Percentiles rank a stretch among this genome's conserved stretches.
Conservation (phyloP, 2,888 invertebrate species). For the Biston stratarius region DNA sequence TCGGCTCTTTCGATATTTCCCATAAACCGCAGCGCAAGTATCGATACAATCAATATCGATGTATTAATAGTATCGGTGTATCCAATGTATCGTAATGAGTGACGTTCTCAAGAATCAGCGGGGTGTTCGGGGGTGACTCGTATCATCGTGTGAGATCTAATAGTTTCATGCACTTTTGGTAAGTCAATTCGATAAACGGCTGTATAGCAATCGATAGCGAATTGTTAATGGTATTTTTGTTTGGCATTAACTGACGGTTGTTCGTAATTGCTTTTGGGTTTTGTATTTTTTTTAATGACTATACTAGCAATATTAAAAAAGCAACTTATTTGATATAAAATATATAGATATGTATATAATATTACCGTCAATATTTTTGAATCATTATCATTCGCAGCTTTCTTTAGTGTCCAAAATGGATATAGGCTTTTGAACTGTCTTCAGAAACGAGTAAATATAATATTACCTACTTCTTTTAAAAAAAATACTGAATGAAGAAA, state of each 20-base stretch:
- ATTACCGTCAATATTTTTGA: too few relatives aligned
- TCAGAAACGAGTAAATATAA: too few relatives aligned
- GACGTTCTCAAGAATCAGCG: conserved; percentile 76
- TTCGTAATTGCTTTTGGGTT: conserved; percentile 51
- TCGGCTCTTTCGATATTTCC: conserved; percentile 61
- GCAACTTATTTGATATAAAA: not conserved
- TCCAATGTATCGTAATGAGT: conserved; percentile 59
- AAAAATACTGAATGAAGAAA: too few relatives aligned
- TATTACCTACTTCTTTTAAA: too few relatives aligned
- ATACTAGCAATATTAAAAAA: too few relatives aligned
- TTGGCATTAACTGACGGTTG: conserved; percentile 48
- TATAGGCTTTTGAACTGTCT: too few relatives aligned
- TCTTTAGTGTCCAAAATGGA: too few relatives aligned
- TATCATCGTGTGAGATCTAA: conserved; percentile 83
- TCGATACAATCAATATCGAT: conserved; percentile 73
- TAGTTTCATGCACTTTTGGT: conserved; percentile 53
- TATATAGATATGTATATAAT: too few relatives aligned
- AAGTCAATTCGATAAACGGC: conserved; percentile 64
- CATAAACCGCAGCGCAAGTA: conserved; percentile 73
- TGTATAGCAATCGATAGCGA: conserved; percentile 45
- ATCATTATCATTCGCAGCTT: too few relatives aligned
- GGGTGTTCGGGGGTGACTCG: conserved; percentile 68
- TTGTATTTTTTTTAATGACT: conserved; percentile 42
- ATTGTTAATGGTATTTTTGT: conserved; percentile 62
- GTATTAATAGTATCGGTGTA: conserved; percentile 62